These are phyloP conservation scores for Mallateleia sp. DNA, from an alignment of 2,888 invertebrate species.

Conservation along the genomic window DNA sequence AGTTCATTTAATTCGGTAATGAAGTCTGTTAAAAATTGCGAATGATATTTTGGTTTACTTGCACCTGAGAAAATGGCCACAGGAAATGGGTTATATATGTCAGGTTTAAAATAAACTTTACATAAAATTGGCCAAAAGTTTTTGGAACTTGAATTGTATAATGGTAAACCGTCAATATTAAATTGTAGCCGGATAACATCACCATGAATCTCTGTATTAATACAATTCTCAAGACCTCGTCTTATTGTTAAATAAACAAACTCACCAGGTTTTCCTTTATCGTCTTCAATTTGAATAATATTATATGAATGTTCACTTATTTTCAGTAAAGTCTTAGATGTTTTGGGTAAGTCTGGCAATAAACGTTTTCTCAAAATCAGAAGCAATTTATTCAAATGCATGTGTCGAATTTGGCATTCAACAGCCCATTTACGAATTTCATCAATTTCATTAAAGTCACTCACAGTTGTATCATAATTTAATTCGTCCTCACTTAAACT, in stretches of 20 bases:
- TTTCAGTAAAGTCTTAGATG: no score
- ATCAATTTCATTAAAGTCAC: no score
- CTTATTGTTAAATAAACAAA: slow-evolving; percentile 63
- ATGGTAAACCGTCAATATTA: slow-evolving; percentile 73
- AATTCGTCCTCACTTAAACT: no score
- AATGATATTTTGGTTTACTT: slow-evolving; percentile 66
- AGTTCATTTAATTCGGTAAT: slow-evolving; percentile 76
- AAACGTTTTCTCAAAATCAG: slow-evolving; percentile 35
- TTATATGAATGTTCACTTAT: no score
- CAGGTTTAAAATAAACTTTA: slow-evolving; percentile 56
- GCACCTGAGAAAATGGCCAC: slow-evolving; percentile 72
- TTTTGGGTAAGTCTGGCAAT: not conserved
- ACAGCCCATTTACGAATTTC: not conserved
- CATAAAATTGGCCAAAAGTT: slow-evolving; percentile 74
- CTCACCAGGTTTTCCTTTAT: no score
- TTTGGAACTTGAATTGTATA: slow-evolving; percentile 63
- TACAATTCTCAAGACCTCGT: slow-evolving; percentile 56
- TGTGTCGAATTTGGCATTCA: not conserved
- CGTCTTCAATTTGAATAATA: no score
- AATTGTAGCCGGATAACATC: slow-evolving; percentile 54
- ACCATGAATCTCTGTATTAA: slow-evolving; percentile 32
- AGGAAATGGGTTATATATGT: slow-evolving; percentile 71
- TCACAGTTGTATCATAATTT: no score
- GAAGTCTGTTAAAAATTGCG: slow-evolving; percentile 65
- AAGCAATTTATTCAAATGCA: slow-evolving; percentile 10